These are phyloP conservation scores for Sinotaia quadrata DNA, from an alignment of 2,888 invertebrate species.

Conservation along the genomic window DNA sequence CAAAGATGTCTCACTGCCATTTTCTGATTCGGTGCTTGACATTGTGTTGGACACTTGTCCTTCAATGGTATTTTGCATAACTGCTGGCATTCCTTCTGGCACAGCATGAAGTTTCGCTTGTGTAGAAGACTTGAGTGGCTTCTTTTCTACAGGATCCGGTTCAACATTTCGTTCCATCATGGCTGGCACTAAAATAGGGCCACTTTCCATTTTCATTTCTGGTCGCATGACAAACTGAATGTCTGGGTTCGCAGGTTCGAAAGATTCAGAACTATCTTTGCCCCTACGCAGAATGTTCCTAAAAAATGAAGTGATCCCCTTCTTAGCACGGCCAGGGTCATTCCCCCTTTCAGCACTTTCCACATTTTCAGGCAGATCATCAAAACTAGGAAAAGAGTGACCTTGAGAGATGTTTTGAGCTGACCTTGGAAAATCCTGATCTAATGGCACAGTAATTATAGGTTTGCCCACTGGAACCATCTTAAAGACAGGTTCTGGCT, in stretches of 20 bases:
- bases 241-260: conserved; percentile 40
- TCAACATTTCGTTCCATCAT: conserved; percentile 4
- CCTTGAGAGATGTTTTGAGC: background rate
- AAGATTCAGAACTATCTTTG: conserved; percentile 37
- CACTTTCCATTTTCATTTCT: conserved; percentile 13
- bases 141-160: conserved; percentile 29
- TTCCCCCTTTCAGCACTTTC: conserved; percentile 22
- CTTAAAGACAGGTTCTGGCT: conserved; percentile 56
- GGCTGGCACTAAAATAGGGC: background rate
- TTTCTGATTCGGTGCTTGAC: background rate
- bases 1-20: background rate
- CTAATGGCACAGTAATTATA: conserved; percentile 42
- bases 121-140: conserved; percentile 31
- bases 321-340: conserved; percentile 42
- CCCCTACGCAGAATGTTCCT: conserved; percentile 56
- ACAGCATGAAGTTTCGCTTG: conserved; percentile 34
- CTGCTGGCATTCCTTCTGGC: conserved; percentile 18
- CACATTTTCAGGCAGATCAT: conserved; percentile 16
- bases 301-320: conserved; percentile 60
- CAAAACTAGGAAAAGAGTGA: conserved; percentile 19
- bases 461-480: conserved; percentile 61
- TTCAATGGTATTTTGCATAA: background rate
- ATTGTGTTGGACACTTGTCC: background rate
- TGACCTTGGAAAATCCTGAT: conserved; percentile 13
- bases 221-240: conserved; percentile 30